phyloP scores from a whole-genome alignment of 2,888 invertebrate species.

The Pristionchus arcanus region DNA sequence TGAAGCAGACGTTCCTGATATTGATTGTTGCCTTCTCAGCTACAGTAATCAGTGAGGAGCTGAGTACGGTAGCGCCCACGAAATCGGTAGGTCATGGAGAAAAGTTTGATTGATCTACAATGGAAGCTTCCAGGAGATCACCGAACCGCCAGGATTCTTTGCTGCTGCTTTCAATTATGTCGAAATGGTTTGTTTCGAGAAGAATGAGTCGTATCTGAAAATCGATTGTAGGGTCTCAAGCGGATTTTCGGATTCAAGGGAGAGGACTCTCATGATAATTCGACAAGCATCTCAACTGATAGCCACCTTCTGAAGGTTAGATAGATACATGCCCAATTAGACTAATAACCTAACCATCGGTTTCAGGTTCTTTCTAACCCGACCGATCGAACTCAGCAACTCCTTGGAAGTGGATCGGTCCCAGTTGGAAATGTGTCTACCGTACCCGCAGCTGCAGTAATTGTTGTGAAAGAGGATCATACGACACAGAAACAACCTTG shows the following conservation, averaged over 20 bases:
- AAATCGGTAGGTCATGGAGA: neutral
- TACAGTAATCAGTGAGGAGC: neutral
- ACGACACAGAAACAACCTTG: neutral
- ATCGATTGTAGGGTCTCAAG: conserved; percentile 16
- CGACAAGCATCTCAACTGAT: neutral
- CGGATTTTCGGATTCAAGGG: conserved; percentile 19
- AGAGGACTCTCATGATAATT: neutral
- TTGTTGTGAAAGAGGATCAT: conserved; percentile 26
- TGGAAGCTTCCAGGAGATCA: neutral
- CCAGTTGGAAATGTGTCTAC: neutral
- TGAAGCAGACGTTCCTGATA: neutral
- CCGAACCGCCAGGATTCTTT: conserved; percentile 24
- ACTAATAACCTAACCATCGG: neutral
- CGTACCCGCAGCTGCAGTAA: neutral
- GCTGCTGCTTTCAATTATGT: neutral
- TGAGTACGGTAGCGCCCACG: conserved; percentile 15
- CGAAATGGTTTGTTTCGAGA: neutral
- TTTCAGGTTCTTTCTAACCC: neutral
- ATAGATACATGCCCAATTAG: neutral
- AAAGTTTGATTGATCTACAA: neutral
- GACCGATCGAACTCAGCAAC: neutral
- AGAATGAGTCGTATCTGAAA: neutral
- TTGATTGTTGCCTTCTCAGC: neutral
- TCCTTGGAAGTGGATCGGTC: neutral
- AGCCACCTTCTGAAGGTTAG: neutral